These are phyloP conservation scores for Notothenia coriiceps DNA, from an alignment of 2,113 vertebrate species.

Conservation along the genomic window DNA sequence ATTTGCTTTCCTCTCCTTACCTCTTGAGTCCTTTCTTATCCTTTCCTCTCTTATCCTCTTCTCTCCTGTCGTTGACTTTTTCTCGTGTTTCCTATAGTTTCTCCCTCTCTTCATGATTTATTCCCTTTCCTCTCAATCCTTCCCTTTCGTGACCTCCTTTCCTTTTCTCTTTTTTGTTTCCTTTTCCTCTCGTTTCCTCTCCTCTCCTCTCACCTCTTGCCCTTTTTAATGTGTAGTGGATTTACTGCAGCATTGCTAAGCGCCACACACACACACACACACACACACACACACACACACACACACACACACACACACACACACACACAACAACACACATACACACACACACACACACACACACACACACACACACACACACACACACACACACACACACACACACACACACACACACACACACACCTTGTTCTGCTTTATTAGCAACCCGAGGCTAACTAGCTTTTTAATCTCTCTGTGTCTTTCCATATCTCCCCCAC, in stretches of 20 bases:
- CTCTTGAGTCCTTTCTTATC: neutral
- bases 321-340: conserved; percentile 12
- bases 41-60: neutral
- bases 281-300: conserved; percentile 10
- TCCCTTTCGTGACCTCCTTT: neutral
- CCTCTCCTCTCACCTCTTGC: neutral
- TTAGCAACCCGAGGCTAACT: conserved; percentile 41
- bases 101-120: too few relatives aligned
- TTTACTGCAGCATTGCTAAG: conserved; percentile 13
- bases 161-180: neutral
- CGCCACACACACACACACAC: too few relatives aligned
- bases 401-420: too few relatives aligned
- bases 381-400: neutral
- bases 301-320: conserved; percentile 31
- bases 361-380: conserved; percentile 23
- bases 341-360: conserved; percentile 31
- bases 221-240: conserved; percentile 1
- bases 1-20: neutral
- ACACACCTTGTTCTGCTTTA: conserved; percentile 23
- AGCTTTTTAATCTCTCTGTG: conserved; percentile 5
- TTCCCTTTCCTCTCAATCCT: too few relatives aligned
- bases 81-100: too few relatives aligned
- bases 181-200: neutral
- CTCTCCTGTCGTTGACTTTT: neutral
- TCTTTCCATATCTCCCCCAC: conserved; percentile 7